Evolutionary conservation across 2,113 vertebrate species (phyloP), one percentile per base, ranked within the genome.

Genomic region (Istiophorus platypterus): DNA sequence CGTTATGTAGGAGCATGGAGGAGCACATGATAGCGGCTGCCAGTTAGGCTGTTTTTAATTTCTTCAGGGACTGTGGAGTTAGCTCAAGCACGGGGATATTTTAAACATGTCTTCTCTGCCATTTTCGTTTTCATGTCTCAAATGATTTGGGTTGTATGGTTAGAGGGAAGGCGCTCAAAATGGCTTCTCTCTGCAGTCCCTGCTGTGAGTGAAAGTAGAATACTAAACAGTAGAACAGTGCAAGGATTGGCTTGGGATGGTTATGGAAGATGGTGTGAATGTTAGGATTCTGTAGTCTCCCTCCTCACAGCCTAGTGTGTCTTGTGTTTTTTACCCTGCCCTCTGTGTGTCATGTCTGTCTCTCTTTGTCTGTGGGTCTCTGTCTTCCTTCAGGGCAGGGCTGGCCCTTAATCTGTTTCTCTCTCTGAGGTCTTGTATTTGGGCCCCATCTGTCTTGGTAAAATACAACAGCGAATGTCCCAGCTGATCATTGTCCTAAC

Each of bases 31-130:
- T 82, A 85, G 67, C 66, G 78, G 56, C 72, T 62, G 41, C 68
- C 65, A 76, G 69, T 88, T 88, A 76, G 81, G 80, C 65, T 81
- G 61, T 71, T 84, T 89, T 89, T 87, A 87, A 89, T 89, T 89
- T 89, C 85, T 89, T 85, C 20, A 27, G 88, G 88, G 88, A 89
- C 72, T 80, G 18, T 13, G 12, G 17, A 62, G 20, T 2, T 41
- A 70, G 58, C 37, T 84, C 39, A 80, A 79, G 68, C 64, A 14
- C 24, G 37, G 70, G 65, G 26, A 68, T 89, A 79, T 79, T 86
- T 82, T 84, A 78, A 85, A 89, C 64, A 77, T 64, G 71, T 47
- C 42, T 76, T 65, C 27, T 72, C 45, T 61, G 67, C 75, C 52
- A 62, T 78, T 87, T 86, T 42, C 41, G n/a, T n/a, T 41, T 73